phyloP scores from a whole-genome alignment of 2,888 invertebrate species.

The Eupithecia inturbata region DNA sequence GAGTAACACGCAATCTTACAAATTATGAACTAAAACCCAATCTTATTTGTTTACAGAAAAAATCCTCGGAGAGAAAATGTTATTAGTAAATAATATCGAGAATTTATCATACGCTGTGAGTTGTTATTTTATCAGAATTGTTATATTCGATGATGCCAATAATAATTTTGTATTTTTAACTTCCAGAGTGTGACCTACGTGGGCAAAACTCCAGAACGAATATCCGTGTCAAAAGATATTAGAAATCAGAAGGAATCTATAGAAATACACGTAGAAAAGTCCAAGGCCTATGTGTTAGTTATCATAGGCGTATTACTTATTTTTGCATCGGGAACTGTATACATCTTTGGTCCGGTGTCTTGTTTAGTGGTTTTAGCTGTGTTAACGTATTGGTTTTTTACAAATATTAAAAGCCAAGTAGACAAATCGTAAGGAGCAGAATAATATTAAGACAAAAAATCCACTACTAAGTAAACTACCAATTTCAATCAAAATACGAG shows the following conservation, averaged over 20 bases:
- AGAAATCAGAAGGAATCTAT: not conserved
- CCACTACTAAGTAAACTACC: not conserved
- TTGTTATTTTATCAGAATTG: conserved; percentile 29
- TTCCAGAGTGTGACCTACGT: conserved; percentile 66
- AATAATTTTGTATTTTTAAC: conserved; percentile 41
- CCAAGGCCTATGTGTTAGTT: conserved; percentile 51
- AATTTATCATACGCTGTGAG: conserved; percentile 70
- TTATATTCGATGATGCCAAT: conserved; percentile 17
- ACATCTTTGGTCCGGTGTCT: conserved; percentile 58
- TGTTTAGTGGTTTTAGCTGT: conserved; percentile 50
- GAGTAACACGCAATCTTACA: too few species aligned
- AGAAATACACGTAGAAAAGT: conserved; percentile 35
- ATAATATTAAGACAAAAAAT: not conserved
- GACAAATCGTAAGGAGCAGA: not conserved
- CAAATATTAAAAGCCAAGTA: conserved; percentile 16
- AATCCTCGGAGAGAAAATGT: conserved; percentile 71
- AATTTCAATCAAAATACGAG: not conserved
- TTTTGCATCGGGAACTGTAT: conserved; percentile 55
- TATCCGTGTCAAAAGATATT: conserved; percentile 49
- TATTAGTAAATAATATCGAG: conserved; percentile 65
- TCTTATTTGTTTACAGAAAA: conserved; percentile 62
- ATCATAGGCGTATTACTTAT: conserved; percentile 57
- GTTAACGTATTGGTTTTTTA: conserved; percentile 33
- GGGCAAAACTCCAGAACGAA: conserved; percentile 58
- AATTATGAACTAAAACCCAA: not conserved